phyloP scores from a whole-genome alignment of 1,140 invertebrate species.

The Carposina sasakii region DNA sequence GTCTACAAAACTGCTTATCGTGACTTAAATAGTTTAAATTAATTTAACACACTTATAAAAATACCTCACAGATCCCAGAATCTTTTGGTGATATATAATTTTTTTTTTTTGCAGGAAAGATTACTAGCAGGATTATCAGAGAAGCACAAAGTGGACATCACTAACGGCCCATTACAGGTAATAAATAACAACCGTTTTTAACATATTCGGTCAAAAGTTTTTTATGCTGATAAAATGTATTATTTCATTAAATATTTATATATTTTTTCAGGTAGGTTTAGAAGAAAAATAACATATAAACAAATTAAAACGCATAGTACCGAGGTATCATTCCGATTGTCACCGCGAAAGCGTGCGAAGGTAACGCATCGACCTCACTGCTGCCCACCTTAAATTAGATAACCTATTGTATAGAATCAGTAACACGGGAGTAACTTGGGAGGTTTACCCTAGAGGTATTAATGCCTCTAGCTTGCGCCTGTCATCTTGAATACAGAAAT shows the following conservation, averaged over 20 bases:
- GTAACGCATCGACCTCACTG: conserved; percentile 25
- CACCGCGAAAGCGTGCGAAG: conserved; percentile 17
- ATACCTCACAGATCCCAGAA: no score
- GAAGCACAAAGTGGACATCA: conserved; percentile 36
- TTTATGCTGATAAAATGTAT: conserved; percentile 7
- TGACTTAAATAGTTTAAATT: no score
- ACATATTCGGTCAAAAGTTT: neutral
- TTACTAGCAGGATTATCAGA: conserved; percentile 37
- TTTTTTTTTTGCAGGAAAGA: conserved; percentile 42
- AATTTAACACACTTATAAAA: no score
- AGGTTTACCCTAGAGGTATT: no score
- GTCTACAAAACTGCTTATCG: no score
- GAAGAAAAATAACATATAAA: conserved; percentile 51
- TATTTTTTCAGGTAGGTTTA: conserved; percentile 34
- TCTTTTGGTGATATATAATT: no score
- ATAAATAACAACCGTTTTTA: neutral
- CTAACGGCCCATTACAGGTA: conserved; percentile 56
- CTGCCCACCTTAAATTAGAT: no score
- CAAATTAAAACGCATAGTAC: conserved; percentile 30
- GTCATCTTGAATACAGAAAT: no score
- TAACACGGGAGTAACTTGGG: no score
- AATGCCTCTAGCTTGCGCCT: no score
- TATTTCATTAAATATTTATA: conserved; percentile 5
- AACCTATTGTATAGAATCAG: no score
- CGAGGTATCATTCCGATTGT: conserved; percentile 31